Evolutionary conservation across 2,888 invertebrate species (phyloP), one percentile per base, ranked within the genome.

Genomic region (Caradrina kadenii): DNA sequence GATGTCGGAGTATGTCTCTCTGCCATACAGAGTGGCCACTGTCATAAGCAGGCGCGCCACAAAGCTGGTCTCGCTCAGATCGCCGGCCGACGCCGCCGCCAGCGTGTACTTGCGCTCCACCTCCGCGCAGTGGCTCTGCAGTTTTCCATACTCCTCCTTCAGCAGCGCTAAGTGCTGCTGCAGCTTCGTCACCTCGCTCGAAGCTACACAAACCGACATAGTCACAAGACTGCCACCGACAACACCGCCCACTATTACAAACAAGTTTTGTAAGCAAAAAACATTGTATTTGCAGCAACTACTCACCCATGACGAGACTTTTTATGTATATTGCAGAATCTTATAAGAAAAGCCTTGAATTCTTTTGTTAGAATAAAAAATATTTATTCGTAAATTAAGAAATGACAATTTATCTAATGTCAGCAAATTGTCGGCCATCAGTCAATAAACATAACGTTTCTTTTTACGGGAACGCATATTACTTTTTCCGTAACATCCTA

Each of bases 91-190:
- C 0, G 98, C 97, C 50, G 97, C 97, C 1, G 97, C 97, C 78
- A 98, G 96, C 77, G 98, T 98, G 89, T 98, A 98, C 92, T 98
- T 98, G 80, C 97, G 97, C 90, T 99, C 98, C 39, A 99, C 92
- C 85, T 98, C 98, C 10, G 97, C 97, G 88, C 98, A 97, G 78
- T 97, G 97, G 59, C 97, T 97, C 90, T 99, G 98, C 42, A 99
- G 96, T 93, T 98, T 98, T 10, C 98, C 97, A 93, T 99, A 99
- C 93, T 99, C 98, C 84, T 98, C 98, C 87, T 98, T 97, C 75
- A 99, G 96, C 70, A 99, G 96, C 68, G 97, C 93, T 79, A 99
- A 96, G 91, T 99, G 99, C 91, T 98, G 98, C 92, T 98, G 98
- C 84, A 97, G 95, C 92, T 97, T 97, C 72, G 96, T 96, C 84